Evolutionary conservation across 35 echinoderm and acorn worm genomes (phyloP).

Genomic region (Apostichopus parvimensis): DNA sequence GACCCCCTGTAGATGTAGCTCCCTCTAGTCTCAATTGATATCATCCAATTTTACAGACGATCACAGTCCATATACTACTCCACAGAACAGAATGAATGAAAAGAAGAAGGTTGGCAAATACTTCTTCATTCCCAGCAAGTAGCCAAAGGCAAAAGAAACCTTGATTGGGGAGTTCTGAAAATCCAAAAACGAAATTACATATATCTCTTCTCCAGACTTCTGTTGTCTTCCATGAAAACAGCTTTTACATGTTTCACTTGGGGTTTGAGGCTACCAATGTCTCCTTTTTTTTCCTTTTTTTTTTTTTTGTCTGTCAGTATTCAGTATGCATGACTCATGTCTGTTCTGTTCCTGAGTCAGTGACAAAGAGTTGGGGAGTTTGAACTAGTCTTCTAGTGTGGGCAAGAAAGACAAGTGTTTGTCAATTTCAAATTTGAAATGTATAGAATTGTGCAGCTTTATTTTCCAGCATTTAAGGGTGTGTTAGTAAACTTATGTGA

Average conservation of each 20-base stretch:
- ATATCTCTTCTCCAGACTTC: not conserved
- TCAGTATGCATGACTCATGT: not conserved
- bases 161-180: conserved; percentile 1
- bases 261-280: conserved; percentile 30
- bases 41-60: conserved; percentile 5
- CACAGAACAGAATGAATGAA: not conserved
- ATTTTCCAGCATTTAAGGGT: no score
- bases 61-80: no score
- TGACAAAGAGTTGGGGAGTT: no score
- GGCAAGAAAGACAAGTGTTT: no score
- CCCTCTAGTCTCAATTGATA: conserved; percentile 35
- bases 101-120: not conserved
- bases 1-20: not conserved
- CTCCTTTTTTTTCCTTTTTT: no score
- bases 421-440: no score
- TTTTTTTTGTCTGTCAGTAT: not conserved
- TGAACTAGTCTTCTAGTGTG: no score
- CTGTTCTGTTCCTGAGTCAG: no score
- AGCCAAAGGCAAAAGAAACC: not conserved
- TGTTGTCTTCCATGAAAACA: conserved; percentile 10
- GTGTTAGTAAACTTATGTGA: no score
- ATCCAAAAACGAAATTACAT: conserved; percentile 1
- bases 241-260: not conserved
- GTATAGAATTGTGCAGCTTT: no score
- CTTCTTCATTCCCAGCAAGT: not conserved